Conservation (phyloP, 2,113 vertebrate species). For the Sinocyclocheilus rhinocerous region DNA sequence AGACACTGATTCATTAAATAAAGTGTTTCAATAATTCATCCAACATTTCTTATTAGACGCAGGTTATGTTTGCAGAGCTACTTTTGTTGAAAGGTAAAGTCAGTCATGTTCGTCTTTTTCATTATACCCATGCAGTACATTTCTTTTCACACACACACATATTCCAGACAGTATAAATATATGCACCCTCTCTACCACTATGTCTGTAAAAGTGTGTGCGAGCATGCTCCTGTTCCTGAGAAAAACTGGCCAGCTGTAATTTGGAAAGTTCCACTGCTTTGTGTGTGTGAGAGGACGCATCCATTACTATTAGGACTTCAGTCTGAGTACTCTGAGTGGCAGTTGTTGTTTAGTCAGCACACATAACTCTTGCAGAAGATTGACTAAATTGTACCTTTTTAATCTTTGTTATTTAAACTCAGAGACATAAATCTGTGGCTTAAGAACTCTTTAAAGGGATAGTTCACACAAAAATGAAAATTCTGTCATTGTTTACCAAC, state of each 20-base stretch:
- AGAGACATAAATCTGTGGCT: neutral
- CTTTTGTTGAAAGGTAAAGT: neutral
- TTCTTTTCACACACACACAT: neutral
- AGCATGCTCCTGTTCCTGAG: neutral
- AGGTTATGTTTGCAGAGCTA: neutral
- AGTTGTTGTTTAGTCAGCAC: conserved; percentile 20
- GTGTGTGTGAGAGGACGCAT: neutral
- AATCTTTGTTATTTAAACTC: conserved; percentile 11
- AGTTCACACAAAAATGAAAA: neutral
- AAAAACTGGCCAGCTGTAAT: neutral
- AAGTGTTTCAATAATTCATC: conserved; percentile 18
- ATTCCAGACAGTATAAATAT: neutral
- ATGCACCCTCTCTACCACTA: neutral
- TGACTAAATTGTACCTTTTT: conserved; percentile 11
- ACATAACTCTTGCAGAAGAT: neutral
- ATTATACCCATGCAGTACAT: neutral
- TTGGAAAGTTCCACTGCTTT: neutral
- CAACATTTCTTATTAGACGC: neutral
- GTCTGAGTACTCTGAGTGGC: conserved; percentile 19
- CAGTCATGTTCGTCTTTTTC: neutral
- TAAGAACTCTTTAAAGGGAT: neutral
- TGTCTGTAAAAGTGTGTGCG: neutral
- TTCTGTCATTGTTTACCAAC: neutral
- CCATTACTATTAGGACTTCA: conserved; percentile 17
- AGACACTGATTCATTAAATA: conserved; percentile 7